Conservation (phyloP, 2,888 invertebrate genomes). For the Mechanitis messenoides region DNA sequence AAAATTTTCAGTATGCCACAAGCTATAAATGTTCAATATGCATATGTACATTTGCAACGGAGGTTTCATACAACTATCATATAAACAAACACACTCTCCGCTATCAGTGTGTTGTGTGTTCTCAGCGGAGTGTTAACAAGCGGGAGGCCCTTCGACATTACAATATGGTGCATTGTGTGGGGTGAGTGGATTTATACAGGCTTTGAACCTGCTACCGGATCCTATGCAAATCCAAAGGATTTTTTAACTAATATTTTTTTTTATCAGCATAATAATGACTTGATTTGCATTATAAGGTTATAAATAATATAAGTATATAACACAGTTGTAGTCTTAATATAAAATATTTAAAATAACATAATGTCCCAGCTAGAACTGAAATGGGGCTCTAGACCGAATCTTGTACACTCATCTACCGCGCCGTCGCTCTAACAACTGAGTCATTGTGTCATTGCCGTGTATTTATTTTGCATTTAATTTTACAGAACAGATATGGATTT, state of each 20-base stretch:
- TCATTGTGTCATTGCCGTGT: neutral
- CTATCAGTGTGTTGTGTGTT: constrained; percentile 46
- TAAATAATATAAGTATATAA: too few relatives aligned
- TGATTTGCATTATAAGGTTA: too few relatives aligned
- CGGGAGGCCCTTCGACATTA: constrained; percentile 42
- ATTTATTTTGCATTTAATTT: constrained; percentile 8
- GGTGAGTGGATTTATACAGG: constrained; percentile 33
- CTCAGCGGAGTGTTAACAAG: constrained; percentile 35
- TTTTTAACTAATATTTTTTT: too few relatives aligned
- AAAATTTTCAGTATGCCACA: constrained; percentile 40
- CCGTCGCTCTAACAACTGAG: neutral
- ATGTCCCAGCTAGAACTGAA: too few relatives aligned
- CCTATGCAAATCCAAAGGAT: too few relatives aligned
- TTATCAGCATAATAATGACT: too few relatives aligned
- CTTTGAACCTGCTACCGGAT: neutral
- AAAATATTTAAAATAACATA: too few relatives aligned
- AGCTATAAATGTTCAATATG: constrained; percentile 50
- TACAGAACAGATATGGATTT: constrained; percentile 23
- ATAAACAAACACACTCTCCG: constrained; percentile 44
- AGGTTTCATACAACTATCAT: constrained; percentile 56
- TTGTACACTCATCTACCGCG: too few relatives aligned
- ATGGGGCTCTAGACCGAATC: too few relatives aligned
- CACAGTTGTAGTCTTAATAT: too few relatives aligned
- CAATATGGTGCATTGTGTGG: constrained; percentile 37
- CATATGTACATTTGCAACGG: constrained; percentile 45